Conservation (phyloP, 2,797 vertebrate genomes). For the Cuniculus paca region DNA sequence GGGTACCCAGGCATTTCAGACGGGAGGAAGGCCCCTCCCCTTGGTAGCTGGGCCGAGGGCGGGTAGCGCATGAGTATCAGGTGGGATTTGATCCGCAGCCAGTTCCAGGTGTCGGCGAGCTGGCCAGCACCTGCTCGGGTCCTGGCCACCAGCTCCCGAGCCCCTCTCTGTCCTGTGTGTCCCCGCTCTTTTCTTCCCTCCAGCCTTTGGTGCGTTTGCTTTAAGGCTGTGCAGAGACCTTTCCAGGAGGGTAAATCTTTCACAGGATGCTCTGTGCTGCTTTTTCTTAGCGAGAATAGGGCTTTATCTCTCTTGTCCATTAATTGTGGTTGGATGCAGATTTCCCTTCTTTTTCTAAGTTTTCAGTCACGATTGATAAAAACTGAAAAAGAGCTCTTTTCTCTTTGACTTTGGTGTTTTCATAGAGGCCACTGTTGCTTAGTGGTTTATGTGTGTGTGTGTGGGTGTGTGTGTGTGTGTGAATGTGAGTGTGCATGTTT, state of each 20-base stretch:
- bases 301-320: neutral
- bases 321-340: slow-evolving; percentile 27
- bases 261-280: neutral
- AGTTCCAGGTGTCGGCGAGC: slow-evolving; percentile 66
- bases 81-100: slow-evolving; percentile 15
- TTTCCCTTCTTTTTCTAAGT: slow-evolving; percentile 69
- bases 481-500: neutral
- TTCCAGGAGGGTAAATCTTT: neutral
- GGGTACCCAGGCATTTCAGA: rapidly evolving
- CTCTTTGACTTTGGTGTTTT: neutral
- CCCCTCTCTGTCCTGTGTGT: neutral
- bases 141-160: neutral
- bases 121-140: neutral
- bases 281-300: neutral
- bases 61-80: rapidly evolving
- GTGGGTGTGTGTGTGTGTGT: neutral
- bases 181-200: neutral
- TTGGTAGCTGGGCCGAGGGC: neutral
- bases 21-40: neutral
- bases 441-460: neutral
- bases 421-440: neutral
- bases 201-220: slow-evolving; percentile 24
- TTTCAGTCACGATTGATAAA: slow-evolving; percentile 65
- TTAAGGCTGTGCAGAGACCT: neutral
- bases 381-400: neutral